Evolutionary conservation across 2,113 vertebrate species (phyloP), one percentile per base, ranked within the genome.

Genomic region (Microtus richardsoni): DNA sequence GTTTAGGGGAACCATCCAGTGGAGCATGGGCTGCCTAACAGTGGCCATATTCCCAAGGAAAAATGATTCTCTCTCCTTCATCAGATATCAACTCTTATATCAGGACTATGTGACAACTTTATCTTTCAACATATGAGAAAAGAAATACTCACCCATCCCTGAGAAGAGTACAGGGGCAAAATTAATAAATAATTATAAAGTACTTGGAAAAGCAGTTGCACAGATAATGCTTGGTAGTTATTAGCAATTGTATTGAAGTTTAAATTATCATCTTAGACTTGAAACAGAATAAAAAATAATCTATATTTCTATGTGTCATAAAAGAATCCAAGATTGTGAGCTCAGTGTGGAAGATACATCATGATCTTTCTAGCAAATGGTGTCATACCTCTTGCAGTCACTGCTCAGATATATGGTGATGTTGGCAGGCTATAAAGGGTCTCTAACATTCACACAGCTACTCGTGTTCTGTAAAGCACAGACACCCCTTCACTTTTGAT

Each of bases 371-470:
- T 84, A 90, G 17, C 17, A 11, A 60, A 3, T 79, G 1, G 21
- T 21, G 62, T 74, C 28, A 92, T 17, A 28, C 8, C 1, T 36
- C 26, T 68, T 36, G 41, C 11, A 24, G 9, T 26, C 49, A 8
- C 6, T 64, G 41, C 74, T 41, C 13, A 19, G 5, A 0, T 75
- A 1, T 73, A 28, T 5, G 84, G 14, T 78, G 66, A 49, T 10
- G 1, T 77, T 58, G 39, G 1, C 1, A 3, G 0, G 0, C 0
- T 2, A 70, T 19, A 39, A 66, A 54, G 10, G 2, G 12, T 24
- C 36, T 73, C 24, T 26, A 14, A 2, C 5, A 1, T 80, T 66
- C 47, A 39, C 1, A 11, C 4, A 75, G 17, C 16, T 78, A 28
- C 22, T 87, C 16, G 39, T 11, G 22, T 39, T 68, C 6, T 4